Conservation (phyloP, 2,888 invertebrate species). For the Pilophorus perplexus region DNA sequence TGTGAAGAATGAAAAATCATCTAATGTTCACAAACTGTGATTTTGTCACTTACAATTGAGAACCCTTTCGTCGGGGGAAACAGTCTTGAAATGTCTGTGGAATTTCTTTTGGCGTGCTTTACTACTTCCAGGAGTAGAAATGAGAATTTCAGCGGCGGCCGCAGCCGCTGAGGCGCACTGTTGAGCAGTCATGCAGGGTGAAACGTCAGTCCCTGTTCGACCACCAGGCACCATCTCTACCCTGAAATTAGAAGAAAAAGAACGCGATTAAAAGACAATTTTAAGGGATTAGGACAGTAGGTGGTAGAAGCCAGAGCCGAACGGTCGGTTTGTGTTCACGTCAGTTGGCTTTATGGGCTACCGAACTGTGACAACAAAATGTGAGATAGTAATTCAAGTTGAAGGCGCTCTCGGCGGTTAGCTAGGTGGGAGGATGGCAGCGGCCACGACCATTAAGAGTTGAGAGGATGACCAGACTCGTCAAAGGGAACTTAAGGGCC, state of each 20-base stretch:
- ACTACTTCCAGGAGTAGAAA: slow-evolving; percentile 59
- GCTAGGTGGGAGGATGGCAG: no score
- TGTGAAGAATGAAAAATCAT: not conserved
- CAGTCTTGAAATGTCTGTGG: slow-evolving; percentile 74
- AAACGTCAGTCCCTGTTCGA: slow-evolving; percentile 51
- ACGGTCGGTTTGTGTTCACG: no score
- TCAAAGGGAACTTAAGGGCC: no score
- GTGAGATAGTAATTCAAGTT: no score
- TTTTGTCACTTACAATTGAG: slow-evolving; percentile 69
- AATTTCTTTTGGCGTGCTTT: slow-evolving; percentile 85
- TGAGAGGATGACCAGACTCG: no score
- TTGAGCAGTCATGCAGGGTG: slow-evolving; percentile 53
- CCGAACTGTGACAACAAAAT: not conserved
- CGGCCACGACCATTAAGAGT: no score
- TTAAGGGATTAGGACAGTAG: no score
- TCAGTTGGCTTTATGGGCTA: no score
- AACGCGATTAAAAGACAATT: not conserved
- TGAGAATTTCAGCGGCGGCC: slow-evolving; percentile 50
- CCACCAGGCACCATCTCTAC: slow-evolving; percentile 46
- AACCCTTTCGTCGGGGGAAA: slow-evolving; percentile 78
- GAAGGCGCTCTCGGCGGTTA: no score
- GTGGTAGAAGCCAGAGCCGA: no score
- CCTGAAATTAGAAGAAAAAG: slow-evolving; percentile 36
- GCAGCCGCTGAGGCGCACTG: slow-evolving; percentile 53
- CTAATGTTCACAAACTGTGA: not conserved